phyloP scores from a whole-genome alignment of 37 sponge, comb jelly and placozoan species.

The Sycon ciliatum region DNA sequence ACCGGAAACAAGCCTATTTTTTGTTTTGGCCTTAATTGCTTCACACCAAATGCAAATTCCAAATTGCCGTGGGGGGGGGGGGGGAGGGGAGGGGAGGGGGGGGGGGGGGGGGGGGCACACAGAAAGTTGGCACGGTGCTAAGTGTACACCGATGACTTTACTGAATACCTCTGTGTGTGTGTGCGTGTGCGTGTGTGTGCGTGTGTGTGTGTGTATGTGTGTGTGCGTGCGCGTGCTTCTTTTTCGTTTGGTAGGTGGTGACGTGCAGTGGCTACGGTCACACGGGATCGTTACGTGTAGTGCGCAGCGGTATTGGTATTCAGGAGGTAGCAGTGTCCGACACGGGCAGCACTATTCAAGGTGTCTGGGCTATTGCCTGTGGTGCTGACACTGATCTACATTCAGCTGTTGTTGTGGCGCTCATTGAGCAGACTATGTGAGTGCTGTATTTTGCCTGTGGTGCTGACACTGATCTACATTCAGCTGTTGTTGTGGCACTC shows the following conservation, averaged over 20 bases:
- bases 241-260: conserved; percentile 47
- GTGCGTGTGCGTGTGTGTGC: not conserved
- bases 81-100: not conserved
- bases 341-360: conserved; percentile 48
- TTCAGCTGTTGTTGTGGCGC: too few species aligned
- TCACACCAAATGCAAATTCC: not conserved
- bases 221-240: not conserved
- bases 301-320: conserved; percentile 86
- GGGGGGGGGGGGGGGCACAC: too few species aligned
- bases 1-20: too few species aligned
- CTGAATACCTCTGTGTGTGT: not conserved
- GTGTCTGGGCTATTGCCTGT: too few species aligned
- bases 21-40: too few species aligned
- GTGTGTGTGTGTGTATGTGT: not conserved
- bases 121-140: too few species aligned
- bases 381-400: too few species aligned
- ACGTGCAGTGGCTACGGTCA: conserved; percentile 74
- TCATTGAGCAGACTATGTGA: too few species aligned
- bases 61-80: not conserved
- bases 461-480: too few species aligned
- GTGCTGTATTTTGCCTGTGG: too few species aligned
- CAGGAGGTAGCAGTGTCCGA: conserved; percentile 74
- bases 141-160: not conserved
- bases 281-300: conserved; percentile 69
- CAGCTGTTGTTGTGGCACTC: too few species aligned